Base-by-base conservation (phyloP, 2,797 vertebrate genomes). In the Gallirallus australis region DNA sequence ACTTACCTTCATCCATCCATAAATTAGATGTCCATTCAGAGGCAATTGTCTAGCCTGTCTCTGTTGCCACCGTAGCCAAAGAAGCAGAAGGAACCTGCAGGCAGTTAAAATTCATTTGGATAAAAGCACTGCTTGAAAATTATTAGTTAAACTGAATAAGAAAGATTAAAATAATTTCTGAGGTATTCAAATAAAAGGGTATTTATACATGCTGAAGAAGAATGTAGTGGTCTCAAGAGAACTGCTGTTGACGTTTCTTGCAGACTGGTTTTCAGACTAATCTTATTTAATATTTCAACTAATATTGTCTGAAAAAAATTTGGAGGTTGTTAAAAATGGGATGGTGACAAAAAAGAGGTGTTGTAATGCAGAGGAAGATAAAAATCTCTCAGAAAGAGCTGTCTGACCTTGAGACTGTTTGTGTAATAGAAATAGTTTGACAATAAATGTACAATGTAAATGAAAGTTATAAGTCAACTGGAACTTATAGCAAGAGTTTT, bases 1-100 rank as follows among this genome's bases (percentile, higher is more conserved):
- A 40, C 86, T 95, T 87, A 94, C 70, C 60, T 72, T 84, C 47
- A 69, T 61, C 85, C 50, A 86, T 81, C 37, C 76, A 95, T 85
- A 96, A 95, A 95, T 88, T 71, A 95, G 65, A 57, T 72, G 42
- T 42, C 19, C 88, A 33, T 90, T 76, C 7, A 60, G 71, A 75
- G n/a, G 54, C 86, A 95, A 91, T 94, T 91, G 37, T 81, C 77
- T 65, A 65, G 33, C 37, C 47, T 93, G 45, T 89, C 21, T 68
- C 54, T 37, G 31, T 45, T 78, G 40, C 42, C 40, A 59, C 42
- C 88, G 73, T 69, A 90, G 73, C 33, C 69, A 94, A 89, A 8
- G 37, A 94, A 80, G 69, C 42, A 93, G 57, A 91, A 92, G 33
- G 18, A 88, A 78, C 25, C 37, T 87, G 37, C 79, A 87, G 85